Evolutionary conservation across 2,113 vertebrate genomes (phyloP), one percentile per base, ranked within the genome.

Genomic region (Scomber scombrus): DNA sequence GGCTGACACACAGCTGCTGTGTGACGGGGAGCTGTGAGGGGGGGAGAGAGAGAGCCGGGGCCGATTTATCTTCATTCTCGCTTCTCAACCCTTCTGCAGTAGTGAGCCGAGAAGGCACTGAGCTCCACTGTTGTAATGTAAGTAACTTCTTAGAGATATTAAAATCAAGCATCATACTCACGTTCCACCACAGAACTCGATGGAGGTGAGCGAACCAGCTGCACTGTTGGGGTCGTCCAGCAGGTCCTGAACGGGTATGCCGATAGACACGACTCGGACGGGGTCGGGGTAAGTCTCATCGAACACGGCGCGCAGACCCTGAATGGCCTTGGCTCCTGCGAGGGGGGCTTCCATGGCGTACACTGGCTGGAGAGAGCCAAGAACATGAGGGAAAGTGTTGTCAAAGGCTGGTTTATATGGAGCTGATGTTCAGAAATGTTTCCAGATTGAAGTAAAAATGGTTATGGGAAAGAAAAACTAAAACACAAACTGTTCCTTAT

Each of bases 181-280:
- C 98, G 98, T 99, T 73, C 98, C 98, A 10, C 98, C 97, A 0
- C 98, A 99, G 89, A 99, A 99, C 90, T 99, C 98, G 0, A 99
- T 93, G 1, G 98, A 99, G 57, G 96, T 96, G 43, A 97, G 71
- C 3, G 97, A 96, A 3, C 98, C 98, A 0, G 96, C 97, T 0
- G 97, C 89, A 8, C 97, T 94, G 0, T 93, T 95, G 13, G 98
- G 98, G 84, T 99, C 97, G 0, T 94, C 94, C 87, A 99, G 91
- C 83, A 99, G 94, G 19, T 97, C 94, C 23, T 96, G 94, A 16
- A 99, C 96, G 0, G 97, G 96, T 46, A 97, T 87, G 5, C 98
- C 98, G 10, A 99, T 95, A 0, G 98, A 99, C 65, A 99, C 97
- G 0, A 99, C 97, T 1, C 98, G 94, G 29, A 99, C 98, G 0